Evolutionary conservation across 2,888 invertebrate species (phyloP).

Genomic region (Xylocampa areola): DNA sequence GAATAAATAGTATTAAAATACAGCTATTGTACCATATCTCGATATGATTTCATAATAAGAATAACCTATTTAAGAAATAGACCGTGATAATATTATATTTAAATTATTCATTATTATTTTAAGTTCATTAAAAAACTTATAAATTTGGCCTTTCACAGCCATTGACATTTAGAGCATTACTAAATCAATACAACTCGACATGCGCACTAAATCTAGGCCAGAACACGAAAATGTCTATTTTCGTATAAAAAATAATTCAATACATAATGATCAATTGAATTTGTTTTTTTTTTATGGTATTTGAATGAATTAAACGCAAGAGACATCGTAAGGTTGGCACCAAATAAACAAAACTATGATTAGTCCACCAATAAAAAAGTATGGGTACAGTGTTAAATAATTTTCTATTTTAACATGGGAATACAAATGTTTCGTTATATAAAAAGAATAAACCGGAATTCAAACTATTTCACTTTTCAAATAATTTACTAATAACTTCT

Average conservation of each 20-base stretch:
- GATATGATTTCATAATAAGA: no score
- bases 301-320: constrained; percentile 30
- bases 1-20: no score
- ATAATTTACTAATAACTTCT: background rate
- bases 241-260: constrained; percentile 6
- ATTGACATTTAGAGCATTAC: constrained; percentile 67
- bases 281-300: no score
- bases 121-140: constrained; percentile 6
- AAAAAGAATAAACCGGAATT: no score
- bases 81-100: no score
- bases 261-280: no score
- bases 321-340: background rate
- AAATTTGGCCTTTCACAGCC: constrained; percentile 51
- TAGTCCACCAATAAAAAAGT: background rate
- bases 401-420: no score
- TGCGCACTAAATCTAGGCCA: constrained; percentile 88
- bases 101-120: constrained; percentile 13
- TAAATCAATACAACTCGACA: constrained; percentile 85
- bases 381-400: background rate
- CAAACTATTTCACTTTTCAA: no score
- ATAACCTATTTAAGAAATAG: no score
- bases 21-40: no score
- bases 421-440: no score
- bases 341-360: background rate
- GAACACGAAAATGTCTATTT: constrained; percentile 58